Percentiles rank a stretch among this genome's conserved stretches.
phyloP scores from a whole-genome alignment of 1,140 invertebrate genomes.

The Formica exsecta region DNA sequence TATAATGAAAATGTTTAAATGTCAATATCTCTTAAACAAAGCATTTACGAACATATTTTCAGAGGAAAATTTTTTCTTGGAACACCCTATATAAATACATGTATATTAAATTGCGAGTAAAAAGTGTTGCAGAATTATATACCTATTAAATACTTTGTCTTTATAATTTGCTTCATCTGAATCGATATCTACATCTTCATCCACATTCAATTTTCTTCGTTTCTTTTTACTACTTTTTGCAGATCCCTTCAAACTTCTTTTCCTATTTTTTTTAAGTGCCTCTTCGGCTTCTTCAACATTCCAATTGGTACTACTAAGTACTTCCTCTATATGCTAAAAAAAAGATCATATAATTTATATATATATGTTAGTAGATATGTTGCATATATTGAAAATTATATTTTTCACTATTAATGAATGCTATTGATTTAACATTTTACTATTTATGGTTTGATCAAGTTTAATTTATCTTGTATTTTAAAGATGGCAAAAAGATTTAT shows the following conservation, averaged over 20 bases:
- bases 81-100: background rate
- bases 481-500: conserved; percentile 13
- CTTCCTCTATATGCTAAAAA: conserved; percentile 76
- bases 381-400: too few species aligned
- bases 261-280: conserved; percentile 64
- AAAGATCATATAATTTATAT: conserved; percentile 1
- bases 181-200: conserved; percentile 81
- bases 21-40: too few species aligned
- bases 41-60: too few species aligned
- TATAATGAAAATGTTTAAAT: too few species aligned
- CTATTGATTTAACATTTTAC: conserved; percentile 3
- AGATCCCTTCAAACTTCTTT: conserved; percentile 70
- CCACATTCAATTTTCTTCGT: conserved; percentile 76
- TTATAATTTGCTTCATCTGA: conserved; percentile 82
- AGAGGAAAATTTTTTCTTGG: too few species aligned
- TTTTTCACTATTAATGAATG: too few species aligned
- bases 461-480: background rate
- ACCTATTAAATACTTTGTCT: conserved; percentile 84
- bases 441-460: too few species aligned
- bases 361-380: too few species aligned
- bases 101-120: background rate
- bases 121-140: conserved; percentile 24
- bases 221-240: conserved; percentile 73
- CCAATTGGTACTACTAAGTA: conserved; percentile 78
- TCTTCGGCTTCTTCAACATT: conserved; percentile 78